Evolutionary conservation across 2,797 vertebrate genomes (phyloP).

Genomic region (Leptatherina wallacei): DNA sequence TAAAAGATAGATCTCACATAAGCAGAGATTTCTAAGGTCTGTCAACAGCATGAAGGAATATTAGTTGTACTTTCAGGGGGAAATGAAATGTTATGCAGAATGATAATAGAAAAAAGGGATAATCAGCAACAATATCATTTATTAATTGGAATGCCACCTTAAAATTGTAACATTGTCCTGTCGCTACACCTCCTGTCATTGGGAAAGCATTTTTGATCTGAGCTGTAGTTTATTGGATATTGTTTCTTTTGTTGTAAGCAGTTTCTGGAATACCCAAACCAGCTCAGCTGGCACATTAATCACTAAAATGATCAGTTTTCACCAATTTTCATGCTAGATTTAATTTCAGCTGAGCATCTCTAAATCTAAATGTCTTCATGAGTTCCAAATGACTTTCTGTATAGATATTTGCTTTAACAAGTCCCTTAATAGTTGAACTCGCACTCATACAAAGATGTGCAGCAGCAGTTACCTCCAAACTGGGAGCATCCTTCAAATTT

Average conservation of each 20-base stretch:
- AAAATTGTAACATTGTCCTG: too few relatives aligned
- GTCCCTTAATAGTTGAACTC: neutral
- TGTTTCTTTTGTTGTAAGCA: neutral
- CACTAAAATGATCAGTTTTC: too few relatives aligned
- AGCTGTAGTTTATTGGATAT: neutral
- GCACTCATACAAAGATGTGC: neutral
- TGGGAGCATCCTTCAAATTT: constrained; percentile 37
- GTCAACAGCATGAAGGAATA: neutral
- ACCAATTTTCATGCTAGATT: neutral
- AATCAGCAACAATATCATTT: neutral
- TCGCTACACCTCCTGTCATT: too few relatives aligned
- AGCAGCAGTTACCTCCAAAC: constrained; percentile 65
- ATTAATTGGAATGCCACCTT: neutral
- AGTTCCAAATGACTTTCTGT: too few relatives aligned
- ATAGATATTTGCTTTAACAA: too few relatives aligned
- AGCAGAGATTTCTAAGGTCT: neutral
- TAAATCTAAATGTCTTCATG: too few relatives aligned
- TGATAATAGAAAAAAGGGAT: neutral
- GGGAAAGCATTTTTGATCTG: neutral
- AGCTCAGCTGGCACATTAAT: neutral
- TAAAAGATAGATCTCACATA: constrained; percentile 11
- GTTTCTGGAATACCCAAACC: neutral
- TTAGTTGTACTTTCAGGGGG: neutral
- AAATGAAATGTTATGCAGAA: neutral
- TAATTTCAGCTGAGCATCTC: neutral